Percentiles rank a stretch among this genome's conserved stretches.
phyloP scores from a whole-genome alignment of 2,888 invertebrate genomes.

The Flexamia atlantica region DNA sequence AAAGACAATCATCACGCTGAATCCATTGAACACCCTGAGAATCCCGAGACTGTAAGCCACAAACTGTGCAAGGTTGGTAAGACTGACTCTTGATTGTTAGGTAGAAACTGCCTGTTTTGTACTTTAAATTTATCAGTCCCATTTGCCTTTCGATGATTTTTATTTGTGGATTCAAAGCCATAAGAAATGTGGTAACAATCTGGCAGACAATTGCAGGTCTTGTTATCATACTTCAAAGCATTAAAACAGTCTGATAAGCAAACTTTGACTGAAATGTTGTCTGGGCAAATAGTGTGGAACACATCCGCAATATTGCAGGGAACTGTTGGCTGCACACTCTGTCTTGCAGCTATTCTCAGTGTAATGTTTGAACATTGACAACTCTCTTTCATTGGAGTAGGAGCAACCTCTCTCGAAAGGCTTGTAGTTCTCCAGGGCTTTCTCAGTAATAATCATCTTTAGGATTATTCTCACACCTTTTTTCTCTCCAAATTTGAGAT shows the following conservation, averaged over 20 bases:
- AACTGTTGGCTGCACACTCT: neutral
- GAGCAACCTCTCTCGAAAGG: neutral
- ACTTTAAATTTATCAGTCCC: neutral
- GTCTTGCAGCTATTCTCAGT: neutral
- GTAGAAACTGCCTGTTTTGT: neutral
- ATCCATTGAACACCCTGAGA: neutral
- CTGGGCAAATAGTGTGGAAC: neutral
- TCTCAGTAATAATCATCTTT: neutral
- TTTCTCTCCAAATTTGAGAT: neutral
- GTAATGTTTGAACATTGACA: neutral
- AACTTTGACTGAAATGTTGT: neutral
- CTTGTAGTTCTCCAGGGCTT: neutral
- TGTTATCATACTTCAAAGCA: neutral
- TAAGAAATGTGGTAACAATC: neutral
- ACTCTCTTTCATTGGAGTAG: neutral
- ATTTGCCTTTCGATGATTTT: neutral
- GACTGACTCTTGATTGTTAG: neutral
- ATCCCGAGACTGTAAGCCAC: neutral
- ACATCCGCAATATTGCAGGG: neutral
- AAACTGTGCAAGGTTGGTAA: neutral
- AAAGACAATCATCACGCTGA: conserved; percentile 1
- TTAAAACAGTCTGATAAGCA: neutral
- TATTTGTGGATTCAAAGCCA: neutral
- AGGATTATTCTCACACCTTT: neutral
- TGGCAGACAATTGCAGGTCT: neutral